Conservation (phyloP, 1,140 invertebrate species). For the Eurytemora carolleeae region DNA sequence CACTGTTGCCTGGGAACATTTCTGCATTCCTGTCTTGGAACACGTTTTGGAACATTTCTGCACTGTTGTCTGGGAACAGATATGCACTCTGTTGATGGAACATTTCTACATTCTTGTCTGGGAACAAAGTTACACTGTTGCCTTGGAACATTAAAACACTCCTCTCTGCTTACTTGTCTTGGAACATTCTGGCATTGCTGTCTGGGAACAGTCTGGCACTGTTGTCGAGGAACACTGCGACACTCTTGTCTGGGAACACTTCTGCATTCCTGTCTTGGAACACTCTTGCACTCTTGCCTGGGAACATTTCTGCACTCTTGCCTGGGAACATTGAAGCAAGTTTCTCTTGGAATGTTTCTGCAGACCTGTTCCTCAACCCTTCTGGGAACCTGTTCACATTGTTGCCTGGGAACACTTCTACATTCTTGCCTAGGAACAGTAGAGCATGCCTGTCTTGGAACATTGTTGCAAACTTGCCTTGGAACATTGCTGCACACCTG, state of each 20-base stretch:
- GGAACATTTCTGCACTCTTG: not conserved
- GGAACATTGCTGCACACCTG: too few relatives aligned
- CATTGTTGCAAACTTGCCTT: too few relatives aligned
- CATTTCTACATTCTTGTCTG: slow-evolving; percentile 5
- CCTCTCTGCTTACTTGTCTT: slow-evolving; percentile 8
- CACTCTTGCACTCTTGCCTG: not conserved
- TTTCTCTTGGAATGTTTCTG: not conserved
- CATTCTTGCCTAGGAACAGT: too few relatives aligned
- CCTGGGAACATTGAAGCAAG: not conserved
- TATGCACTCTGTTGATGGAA: not conserved
- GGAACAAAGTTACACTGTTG: slow-evolving; percentile 10
- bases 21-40: not conserved
- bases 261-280: slow-evolving; percentile 8
- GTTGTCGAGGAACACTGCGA: not conserved
- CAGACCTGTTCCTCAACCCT: too few relatives aligned
- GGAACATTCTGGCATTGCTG: slow-evolving; percentile 9
- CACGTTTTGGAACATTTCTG: not conserved
- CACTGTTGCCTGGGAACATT: slow-evolving; percentile 2
- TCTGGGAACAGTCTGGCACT: slow-evolving; percentile 9
- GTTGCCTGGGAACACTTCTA: too few relatives aligned
- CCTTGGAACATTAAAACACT: not conserved
- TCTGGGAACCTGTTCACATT: too few relatives aligned
- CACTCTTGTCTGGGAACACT: slow-evolving; percentile 1
- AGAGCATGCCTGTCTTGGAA: too few relatives aligned
- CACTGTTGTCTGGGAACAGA: not conserved